These are phyloP conservation scores for Montipora cactus DNA, from an alignment of 64 coral and sea anemone genomes.

Conservation along the genomic window DNA sequence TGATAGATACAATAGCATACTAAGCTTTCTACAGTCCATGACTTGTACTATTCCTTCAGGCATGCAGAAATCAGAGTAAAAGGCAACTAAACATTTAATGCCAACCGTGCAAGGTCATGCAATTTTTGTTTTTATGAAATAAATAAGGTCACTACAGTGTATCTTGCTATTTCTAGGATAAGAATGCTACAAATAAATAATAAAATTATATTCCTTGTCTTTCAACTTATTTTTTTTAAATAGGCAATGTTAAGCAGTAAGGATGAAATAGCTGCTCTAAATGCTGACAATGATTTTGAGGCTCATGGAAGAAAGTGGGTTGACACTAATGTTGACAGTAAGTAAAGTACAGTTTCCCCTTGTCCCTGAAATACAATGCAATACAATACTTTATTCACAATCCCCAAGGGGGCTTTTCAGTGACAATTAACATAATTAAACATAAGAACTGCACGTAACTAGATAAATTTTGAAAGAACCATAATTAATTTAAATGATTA, in stretches of 20 bases:
- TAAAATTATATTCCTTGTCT: slow-evolving; percentile 29
- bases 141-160: slow-evolving; percentile 5
- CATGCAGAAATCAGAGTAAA: slow-evolving; percentile 1
- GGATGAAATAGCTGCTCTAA: slow-evolving; percentile 8
- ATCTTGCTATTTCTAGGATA: background rate
- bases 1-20: background rate
- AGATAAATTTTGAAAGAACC: too few relatives aligned
- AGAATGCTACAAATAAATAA: background rate
- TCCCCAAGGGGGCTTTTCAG: too few relatives aligned
- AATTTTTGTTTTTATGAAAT: background rate
- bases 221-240: background rate
- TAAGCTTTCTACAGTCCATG: slow-evolving; percentile 15
- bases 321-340: background rate
- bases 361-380: background rate
- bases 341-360: background rate
- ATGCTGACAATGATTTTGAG: slow-evolving; percentile 6
- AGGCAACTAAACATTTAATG: background rate
- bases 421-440: too few relatives aligned
- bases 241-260: slow-evolving; percentile 18
- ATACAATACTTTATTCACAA: too few relatives aligned
- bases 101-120: background rate
- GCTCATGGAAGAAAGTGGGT: slow-evolving; percentile 22
- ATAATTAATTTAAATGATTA: too few relatives aligned
- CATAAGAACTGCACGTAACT: too few relatives aligned
- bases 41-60: background rate